Conservation (phyloP, 2,888 invertebrate species). For the Melanotus villosus region DNA sequence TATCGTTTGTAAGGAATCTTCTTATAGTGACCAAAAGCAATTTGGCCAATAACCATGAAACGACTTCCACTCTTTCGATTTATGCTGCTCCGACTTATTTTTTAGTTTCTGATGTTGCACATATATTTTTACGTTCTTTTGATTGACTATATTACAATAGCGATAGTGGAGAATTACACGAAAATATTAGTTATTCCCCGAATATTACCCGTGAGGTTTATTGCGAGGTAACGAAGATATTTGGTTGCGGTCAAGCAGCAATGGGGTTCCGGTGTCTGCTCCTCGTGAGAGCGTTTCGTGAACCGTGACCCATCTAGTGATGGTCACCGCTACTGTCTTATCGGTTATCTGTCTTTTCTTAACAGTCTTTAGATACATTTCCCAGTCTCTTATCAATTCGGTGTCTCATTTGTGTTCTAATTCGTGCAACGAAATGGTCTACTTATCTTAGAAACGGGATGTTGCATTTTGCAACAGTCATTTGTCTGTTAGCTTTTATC, state of each 20-base stretch:
- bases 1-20: constrained; percentile 3
- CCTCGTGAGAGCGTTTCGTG: constrained; percentile 44
- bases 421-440: constrained; percentile 48
- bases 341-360: constrained; percentile 37
- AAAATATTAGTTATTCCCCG: no score
- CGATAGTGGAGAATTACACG: no score
- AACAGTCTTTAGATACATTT: constrained; percentile 49
- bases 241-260: constrained; percentile 46
- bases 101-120: no score
- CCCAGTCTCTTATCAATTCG: constrained; percentile 52
- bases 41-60: constrained; percentile 43
- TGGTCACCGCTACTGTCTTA: constrained; percentile 27
- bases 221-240: constrained; percentile 32
- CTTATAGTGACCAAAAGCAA: constrained; percentile 31
- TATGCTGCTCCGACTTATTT: no score
- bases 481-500: constrained; percentile 49
- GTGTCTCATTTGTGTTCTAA: constrained; percentile 53
- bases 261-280: constrained; percentile 43
- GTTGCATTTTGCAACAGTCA: constrained; percentile 45
- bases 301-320: constrained; percentile 47
- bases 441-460: constrained; percentile 48
- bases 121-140: no score
- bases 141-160: no score
- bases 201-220: no score
- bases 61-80: no score